Percentiles rank a stretch among this genome's conserved stretches.
Evolutionary conservation across 2,888 invertebrate genomes (phyloP).

Genomic region (Perdita meconis): DNA sequence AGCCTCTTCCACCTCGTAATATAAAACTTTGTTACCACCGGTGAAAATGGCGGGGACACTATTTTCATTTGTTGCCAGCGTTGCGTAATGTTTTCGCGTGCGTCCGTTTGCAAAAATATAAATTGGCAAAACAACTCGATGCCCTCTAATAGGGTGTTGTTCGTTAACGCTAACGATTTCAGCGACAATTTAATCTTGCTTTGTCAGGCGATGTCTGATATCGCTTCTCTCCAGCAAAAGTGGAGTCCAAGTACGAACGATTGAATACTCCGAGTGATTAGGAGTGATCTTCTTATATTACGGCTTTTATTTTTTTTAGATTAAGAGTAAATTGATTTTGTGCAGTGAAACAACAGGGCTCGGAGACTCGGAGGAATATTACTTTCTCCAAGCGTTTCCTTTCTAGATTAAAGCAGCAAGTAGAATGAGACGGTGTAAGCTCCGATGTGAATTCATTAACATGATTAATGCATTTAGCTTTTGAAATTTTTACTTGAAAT

Average conservation of each 20-base stretch:
- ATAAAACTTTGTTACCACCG: conserved; percentile 44
- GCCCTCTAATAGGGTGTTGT: background rate
- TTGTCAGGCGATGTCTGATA: background rate
- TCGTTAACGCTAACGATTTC: background rate
- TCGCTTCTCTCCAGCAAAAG: background rate
- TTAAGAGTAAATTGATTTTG: too few species aligned
- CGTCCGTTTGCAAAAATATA: background rate
- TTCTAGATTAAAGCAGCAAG: too few species aligned
- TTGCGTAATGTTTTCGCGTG: conserved; percentile 5
- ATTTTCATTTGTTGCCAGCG: conserved; percentile 28
- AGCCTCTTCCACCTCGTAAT: conserved; percentile 16
- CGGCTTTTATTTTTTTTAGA: too few species aligned
- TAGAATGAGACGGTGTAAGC: too few species aligned
- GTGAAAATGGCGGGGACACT: conserved; percentile 22
- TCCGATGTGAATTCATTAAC: too few species aligned
- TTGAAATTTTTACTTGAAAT: too few species aligned
- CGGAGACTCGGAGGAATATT: too few species aligned
- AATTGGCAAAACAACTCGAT: background rate
- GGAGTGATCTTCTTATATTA: too few species aligned
- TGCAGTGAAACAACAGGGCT: too few species aligned
- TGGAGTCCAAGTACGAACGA: background rate
- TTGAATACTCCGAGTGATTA: too few species aligned
- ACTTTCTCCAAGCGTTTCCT: too few species aligned
- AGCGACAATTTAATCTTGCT: background rate
- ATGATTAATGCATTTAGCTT: too few species aligned